Percentiles rank a stretch among this genome's conserved stretches.
Evolutionary conservation across 2,797 vertebrate species (phyloP).

Genomic region (Zenarchopterus dispar): DNA sequence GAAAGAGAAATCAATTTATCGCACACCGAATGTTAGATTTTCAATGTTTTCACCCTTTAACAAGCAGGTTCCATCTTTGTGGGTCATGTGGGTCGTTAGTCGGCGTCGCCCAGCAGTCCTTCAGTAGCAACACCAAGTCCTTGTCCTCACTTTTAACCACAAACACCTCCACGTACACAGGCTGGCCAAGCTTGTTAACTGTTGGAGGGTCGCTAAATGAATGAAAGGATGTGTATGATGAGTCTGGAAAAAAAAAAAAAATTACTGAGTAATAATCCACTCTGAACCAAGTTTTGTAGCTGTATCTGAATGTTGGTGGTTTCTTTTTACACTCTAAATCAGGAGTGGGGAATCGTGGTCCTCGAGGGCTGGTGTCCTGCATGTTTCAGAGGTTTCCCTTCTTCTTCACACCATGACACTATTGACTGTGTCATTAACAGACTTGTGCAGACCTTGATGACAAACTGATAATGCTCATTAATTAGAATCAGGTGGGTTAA

Average conservation of each 20-base stretch:
- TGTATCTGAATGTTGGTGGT: too few relatives aligned
- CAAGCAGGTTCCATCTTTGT: conserved; percentile 62
- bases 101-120: conserved; percentile 71
- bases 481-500: too few relatives aligned
- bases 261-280: not conserved
- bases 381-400: too few relatives aligned
- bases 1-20: too few relatives aligned
- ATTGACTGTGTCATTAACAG: too few relatives aligned
- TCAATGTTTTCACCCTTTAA: conserved; percentile 47
- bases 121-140: conserved; percentile 52
- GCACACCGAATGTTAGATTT: not conserved
- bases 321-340: too few relatives aligned
- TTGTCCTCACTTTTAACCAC: conserved; percentile 56
- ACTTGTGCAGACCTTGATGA: too few relatives aligned
- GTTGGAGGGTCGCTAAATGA: conserved; percentile 19
- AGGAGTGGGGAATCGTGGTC: too few relatives aligned
- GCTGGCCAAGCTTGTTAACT: conserved; percentile 50
- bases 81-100: conserved; percentile 53
- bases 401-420: too few relatives aligned
- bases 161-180: conserved; percentile 67
- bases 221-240: conserved; percentile 58
- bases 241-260: conserved; percentile 47
- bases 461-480: too few relatives aligned
- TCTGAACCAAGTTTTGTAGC: not conserved
- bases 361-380: too few relatives aligned